These are phyloP conservation scores for Cecidostiba fungosa DNA, from an alignment of 2,888 invertebrate species.

Conservation along the genomic window DNA sequence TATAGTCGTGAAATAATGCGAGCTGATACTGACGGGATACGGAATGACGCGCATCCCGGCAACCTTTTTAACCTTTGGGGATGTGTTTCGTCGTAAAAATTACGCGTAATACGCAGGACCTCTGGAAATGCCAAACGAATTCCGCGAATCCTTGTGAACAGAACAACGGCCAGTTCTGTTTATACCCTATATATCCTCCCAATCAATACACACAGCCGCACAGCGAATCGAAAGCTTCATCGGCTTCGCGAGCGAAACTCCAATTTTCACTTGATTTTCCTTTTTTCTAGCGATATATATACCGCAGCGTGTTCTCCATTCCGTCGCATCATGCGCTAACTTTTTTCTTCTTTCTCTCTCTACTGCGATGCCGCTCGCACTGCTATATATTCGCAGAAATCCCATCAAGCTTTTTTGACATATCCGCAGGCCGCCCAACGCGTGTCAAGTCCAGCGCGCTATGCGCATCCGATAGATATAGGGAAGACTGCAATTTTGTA, in stretches of 20 bases:
- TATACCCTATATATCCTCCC: neutral
- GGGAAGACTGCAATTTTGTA: slow-evolving; percentile 21
- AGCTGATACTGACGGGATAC: neutral
- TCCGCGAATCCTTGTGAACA: no score
- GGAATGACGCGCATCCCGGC: neutral
- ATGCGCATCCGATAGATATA: no score
- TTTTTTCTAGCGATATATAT: neutral
- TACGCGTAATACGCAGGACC: neutral
- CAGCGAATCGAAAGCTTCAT: neutral
- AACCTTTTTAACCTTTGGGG: no score
- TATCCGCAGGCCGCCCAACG: neutral
- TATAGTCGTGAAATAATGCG: slow-evolving; percentile 49
- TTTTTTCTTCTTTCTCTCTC: neutral
- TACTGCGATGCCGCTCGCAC: no score
- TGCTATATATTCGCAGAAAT: neutral
- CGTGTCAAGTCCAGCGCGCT: slow-evolving; percentile 6
- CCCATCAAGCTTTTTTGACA: slow-evolving; percentile 33
- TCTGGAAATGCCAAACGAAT: no score
- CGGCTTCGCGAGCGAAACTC: neutral
- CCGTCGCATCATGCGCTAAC: neutral
- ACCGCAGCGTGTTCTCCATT: neutral
- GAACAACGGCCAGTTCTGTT: neutral
- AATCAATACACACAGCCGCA: neutral
- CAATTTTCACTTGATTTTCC: slow-evolving; percentile 16
- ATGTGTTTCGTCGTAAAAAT: neutral